These are phyloP conservation scores for Pyxicephalus adspersus DNA, from an alignment of 2,113 vertebrate species.

Conservation along the genomic window DNA sequence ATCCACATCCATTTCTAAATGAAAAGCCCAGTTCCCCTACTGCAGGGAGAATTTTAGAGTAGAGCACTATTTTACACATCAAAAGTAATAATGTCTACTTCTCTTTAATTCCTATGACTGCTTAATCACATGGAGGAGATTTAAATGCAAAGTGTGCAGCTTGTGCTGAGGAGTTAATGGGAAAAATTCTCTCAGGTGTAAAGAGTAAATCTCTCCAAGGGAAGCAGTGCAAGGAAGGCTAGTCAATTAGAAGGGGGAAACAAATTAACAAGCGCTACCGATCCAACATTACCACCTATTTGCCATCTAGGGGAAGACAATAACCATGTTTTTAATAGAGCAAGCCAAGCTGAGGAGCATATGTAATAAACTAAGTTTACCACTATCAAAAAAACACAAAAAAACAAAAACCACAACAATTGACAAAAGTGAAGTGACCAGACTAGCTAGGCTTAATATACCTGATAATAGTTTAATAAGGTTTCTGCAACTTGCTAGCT, in stretches of 20 bases:
- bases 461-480: constrained; percentile 10
- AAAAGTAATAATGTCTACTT: constrained; percentile 57
- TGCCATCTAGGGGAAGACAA: constrained; percentile 8
- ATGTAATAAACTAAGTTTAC: background rate
- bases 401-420: too few relatives aligned
- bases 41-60: constrained; percentile 54
- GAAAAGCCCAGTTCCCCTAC: constrained; percentile 55
- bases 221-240: constrained; percentile 42
- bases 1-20: constrained; percentile 49
- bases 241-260: constrained; percentile 15
- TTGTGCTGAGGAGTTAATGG: constrained; percentile 58
- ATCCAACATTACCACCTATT: constrained; percentile 41
- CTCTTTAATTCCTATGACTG: constrained; percentile 39
- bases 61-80: constrained; percentile 50
- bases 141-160: constrained; percentile 61
- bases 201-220: constrained; percentile 49
- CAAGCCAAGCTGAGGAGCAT: constrained; percentile 1
- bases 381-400: background rate
- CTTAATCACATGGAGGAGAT: constrained; percentile 62
- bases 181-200: constrained; percentile 63
- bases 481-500: constrained; percentile 12
- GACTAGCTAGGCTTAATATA: background rate
- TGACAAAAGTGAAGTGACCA: background rate
- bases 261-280: constrained; percentile 37
- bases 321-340: constrained; percentile 21